A percentile compares a stretch with the other conserved stretches of the same genome.
phyloP scores from a whole-genome alignment of 2,797 vertebrate genomes.

The Rhynchotus rufescens region DNA sequence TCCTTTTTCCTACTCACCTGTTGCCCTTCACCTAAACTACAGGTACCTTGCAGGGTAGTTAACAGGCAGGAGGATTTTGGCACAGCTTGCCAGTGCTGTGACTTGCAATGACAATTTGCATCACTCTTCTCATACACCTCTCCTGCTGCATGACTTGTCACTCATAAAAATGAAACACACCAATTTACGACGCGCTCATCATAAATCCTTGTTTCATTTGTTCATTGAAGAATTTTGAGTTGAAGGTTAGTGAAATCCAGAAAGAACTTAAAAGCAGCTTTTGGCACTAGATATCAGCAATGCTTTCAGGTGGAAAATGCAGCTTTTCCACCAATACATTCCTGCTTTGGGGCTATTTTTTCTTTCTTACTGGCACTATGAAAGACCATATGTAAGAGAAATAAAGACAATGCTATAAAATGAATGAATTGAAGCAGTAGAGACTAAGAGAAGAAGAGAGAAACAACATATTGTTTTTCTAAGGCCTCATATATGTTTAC shows the following conservation, averaged over 20 bases:
- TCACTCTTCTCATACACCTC: background rate
- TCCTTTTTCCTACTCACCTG: background rate
- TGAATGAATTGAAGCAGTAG: background rate
- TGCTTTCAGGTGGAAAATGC: background rate
- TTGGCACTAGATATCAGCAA: background rate
- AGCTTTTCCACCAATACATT: background rate
- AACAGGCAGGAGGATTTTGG: background rate
- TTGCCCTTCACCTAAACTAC: background rate
- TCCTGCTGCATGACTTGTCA: background rate
- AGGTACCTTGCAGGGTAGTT: background rate
- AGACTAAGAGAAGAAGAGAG: background rate
- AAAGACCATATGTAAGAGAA: background rate
- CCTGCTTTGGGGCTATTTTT: background rate
- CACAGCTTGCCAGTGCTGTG: background rate
- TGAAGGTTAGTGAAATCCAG: background rate
- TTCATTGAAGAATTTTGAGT: background rate
- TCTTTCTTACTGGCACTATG: background rate
- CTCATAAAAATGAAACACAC: conserved; percentile 7
- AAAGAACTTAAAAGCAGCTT: background rate
- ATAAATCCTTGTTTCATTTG: background rate
- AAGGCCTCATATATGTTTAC: background rate
- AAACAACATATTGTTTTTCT: background rate
- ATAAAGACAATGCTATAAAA: background rate
- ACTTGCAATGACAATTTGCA: background rate
- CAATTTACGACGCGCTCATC: background rate